Conservation (phyloP, 2,797 vertebrate genomes). For the Gymnopithys bicolor region DNA sequence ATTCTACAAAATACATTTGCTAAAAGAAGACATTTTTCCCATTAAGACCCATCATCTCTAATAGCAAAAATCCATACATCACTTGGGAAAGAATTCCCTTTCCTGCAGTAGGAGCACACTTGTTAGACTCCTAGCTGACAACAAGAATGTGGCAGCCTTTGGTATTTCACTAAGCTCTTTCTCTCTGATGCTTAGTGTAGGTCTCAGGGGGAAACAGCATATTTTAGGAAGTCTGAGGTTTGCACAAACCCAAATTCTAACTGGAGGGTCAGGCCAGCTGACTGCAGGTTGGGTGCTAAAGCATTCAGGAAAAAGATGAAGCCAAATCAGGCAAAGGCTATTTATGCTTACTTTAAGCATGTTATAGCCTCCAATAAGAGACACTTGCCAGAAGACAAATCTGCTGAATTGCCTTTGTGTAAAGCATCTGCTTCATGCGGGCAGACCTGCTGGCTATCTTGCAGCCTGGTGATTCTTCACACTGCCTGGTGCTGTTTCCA, state of each 20-base stretch:
- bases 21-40: neutral
- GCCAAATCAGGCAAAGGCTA: neutral
- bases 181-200: neutral
- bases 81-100: neutral
- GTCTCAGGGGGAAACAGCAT: neutral
- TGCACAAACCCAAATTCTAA: neutral
- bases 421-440: neutral
- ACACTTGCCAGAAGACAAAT: neutral
- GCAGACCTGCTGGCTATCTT: neutral
- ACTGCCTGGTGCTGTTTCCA: neutral
- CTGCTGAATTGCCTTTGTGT: neutral
- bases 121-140: neutral
- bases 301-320: neutral
- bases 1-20: neutral
- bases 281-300: neutral
- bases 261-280: neutral
- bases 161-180: neutral
- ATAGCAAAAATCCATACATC: neutral
- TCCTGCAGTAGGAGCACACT: neutral
- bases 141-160: neutral
- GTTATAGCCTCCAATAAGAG: neutral
- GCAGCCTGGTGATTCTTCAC: neutral
- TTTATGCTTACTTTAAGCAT: neutral
- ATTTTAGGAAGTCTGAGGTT: neutral
- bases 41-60: neutral